phyloP scores from a whole-genome alignment of 2,113 vertebrate species.

The Eira barbara region DNA sequence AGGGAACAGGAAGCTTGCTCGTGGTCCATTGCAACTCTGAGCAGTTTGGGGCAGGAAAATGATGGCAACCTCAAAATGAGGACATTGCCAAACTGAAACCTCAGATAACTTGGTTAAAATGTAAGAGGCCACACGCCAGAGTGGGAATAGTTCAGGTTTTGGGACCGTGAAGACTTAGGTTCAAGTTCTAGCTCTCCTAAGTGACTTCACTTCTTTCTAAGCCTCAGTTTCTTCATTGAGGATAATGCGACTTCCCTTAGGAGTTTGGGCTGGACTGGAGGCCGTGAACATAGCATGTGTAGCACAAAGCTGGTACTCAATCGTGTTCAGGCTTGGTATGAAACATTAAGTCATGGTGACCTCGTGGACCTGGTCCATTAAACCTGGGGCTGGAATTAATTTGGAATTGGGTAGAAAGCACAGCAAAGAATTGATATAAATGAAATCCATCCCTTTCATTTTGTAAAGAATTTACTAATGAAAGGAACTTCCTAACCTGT shows the following conservation, averaged over 20 bases:
- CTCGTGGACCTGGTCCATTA: background rate
- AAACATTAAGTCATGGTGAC: background rate
- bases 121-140: too few relatives aligned
- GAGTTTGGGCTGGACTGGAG: background rate
- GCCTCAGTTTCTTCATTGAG: background rate
- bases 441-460: background rate
- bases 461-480: conserved; percentile 15
- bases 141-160: background rate
- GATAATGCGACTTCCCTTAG: background rate
- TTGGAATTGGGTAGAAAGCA: conserved; percentile 12
- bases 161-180: too few relatives aligned
- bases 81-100: background rate
- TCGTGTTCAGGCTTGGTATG: background rate
- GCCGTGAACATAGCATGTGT: accelerated
- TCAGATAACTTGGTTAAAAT: background rate
- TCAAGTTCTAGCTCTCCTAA: background rate
- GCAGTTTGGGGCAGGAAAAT: background rate
- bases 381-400: background rate
- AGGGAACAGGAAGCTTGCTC: background rate
- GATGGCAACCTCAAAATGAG: background rate
- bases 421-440: background rate
- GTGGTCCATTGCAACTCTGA: background rate
- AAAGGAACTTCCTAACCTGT: background rate
- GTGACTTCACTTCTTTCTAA: background rate
- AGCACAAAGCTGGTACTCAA: background rate